Percentiles rank a stretch among this genome's conserved stretches.
Conservation (phyloP, 2,888 invertebrate genomes). For the Volucella zonaria region DNA sequence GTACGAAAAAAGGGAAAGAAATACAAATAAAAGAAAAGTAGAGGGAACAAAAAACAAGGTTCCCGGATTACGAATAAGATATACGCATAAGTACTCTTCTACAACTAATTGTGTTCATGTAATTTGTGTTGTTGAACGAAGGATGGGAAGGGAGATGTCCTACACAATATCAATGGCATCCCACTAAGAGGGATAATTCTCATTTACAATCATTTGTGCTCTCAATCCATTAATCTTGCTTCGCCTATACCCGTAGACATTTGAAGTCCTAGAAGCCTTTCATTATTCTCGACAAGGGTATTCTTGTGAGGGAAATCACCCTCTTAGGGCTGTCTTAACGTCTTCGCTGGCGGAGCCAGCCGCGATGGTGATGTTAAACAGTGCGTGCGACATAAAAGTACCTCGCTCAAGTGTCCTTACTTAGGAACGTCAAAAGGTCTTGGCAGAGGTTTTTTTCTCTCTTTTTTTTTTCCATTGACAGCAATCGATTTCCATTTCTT, state of each 20-base stretch:
- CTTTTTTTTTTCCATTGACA: constrained; percentile 10
- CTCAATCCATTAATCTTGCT: neutral
- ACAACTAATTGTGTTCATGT: constrained; percentile 11
- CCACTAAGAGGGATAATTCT: neutral
- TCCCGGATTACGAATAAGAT: constrained; percentile 2
- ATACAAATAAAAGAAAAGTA: neutral
- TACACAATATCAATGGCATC: neutral
- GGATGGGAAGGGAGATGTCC: neutral
- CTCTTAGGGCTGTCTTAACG: constrained; percentile 36
- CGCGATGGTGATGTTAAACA: constrained; percentile 36
- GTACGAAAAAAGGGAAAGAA: constrained; percentile 9
- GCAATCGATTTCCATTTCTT: constrained; percentile 60
- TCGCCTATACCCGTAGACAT: neutral
- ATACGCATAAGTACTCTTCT: constrained; percentile 14
- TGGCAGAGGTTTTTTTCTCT: constrained; percentile 26
- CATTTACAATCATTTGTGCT: constrained; percentile 23
- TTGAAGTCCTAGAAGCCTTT: constrained; percentile 27
- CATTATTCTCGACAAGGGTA: constrained; percentile 39
- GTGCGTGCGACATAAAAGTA: constrained; percentile 42
- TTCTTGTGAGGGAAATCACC: constrained; percentile 35
- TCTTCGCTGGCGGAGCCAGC: neutral
- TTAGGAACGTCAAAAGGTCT: constrained; percentile 56
- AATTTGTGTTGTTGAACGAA: constrained; percentile 61
- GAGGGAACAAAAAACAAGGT: neutral
- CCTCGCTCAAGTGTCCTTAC: constrained; percentile 54